Percentiles rank a stretch among this genome's conserved stretches.
Evolutionary conservation across 2,888 invertebrate species (phyloP).

Genomic region (Tubulanus polymorphus): DNA sequence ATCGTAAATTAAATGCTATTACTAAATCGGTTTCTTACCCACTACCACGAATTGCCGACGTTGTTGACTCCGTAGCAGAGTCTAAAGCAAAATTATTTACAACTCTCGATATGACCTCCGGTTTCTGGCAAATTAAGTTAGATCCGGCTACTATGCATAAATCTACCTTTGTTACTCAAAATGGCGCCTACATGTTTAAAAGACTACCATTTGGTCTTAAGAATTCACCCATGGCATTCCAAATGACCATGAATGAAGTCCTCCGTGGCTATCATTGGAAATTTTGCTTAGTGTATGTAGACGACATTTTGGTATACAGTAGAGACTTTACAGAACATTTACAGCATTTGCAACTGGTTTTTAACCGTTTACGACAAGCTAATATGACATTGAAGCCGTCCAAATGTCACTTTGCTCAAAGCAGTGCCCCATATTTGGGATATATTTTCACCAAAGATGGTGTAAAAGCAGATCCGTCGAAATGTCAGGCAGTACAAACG

Average conservation of each 20-base stretch:
- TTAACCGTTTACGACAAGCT: constrained; percentile 16
- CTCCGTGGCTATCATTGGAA: constrained; percentile 21
- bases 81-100: constrained; percentile 12
- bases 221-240: constrained; percentile 22
- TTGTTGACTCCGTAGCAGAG: constrained; percentile 17
- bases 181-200: constrained; percentile 19
- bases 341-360: constrained; percentile 18
- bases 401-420: constrained; percentile 22
- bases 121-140: constrained; percentile 18
- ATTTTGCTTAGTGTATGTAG: constrained; percentile 22
- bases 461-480: constrained; percentile 16
- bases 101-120: constrained; percentile 16
- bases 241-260: constrained; percentile 16
- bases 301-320: constrained; percentile 23
- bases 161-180: constrained; percentile 21
- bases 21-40: constrained; percentile 18
- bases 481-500: constrained; percentile 10
- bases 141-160: constrained; percentile 14
- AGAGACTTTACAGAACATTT: constrained; percentile 18
- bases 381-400: constrained; percentile 19
- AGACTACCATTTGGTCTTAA: constrained; percentile 23
- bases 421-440: constrained; percentile 19
- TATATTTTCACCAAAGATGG: constrained; percentile 21
- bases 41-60: constrained; percentile 18
- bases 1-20: constrained; percentile 15